A percentile compares a stretch with the other conserved stretches of the same genome.
Evolutionary conservation across 2,797 vertebrate species (phyloP).

Genomic region (Eulemur coronatus): DNA sequence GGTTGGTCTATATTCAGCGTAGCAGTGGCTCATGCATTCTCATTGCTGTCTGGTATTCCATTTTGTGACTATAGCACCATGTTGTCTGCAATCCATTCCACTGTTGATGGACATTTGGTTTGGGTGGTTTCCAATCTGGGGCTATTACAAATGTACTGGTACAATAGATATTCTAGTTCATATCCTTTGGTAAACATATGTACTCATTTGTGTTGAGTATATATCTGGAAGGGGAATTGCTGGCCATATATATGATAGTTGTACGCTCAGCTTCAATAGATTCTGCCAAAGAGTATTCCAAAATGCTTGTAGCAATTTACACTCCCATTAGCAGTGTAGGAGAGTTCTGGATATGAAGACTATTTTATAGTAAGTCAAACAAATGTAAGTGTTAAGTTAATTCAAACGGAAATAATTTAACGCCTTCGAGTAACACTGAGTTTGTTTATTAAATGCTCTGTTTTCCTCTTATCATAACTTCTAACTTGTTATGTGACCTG

Average conservation of each 20-base stretch:
- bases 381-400: neutral
- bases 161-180: neutral
- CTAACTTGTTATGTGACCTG: conserved; percentile 33
- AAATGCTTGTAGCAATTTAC: neutral
- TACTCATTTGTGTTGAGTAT: neutral
- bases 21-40: neutral
- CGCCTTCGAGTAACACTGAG: neutral
- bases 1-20: neutral
- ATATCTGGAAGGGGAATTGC: neutral
- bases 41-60: neutral
- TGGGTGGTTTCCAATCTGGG: neutral
- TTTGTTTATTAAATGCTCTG: conserved; percentile 29
- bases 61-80: neutral
- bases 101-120: neutral
- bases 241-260: neutral
- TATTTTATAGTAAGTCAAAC: conserved; percentile 17
- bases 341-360: neutral
- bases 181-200: conserved; percentile 20
- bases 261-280: conserved; percentile 10
- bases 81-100: neutral
- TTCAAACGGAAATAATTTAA: conserved; percentile 25
- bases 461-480: neutral
- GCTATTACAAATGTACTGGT: conserved; percentile 13
- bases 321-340: neutral
- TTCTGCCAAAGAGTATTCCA: conserved; percentile 29